Evolutionary conservation across 2,888 invertebrate genomes (phyloP), one percentile per base, ranked within the genome.

Genomic region (Agrypnus murinus): DNA sequence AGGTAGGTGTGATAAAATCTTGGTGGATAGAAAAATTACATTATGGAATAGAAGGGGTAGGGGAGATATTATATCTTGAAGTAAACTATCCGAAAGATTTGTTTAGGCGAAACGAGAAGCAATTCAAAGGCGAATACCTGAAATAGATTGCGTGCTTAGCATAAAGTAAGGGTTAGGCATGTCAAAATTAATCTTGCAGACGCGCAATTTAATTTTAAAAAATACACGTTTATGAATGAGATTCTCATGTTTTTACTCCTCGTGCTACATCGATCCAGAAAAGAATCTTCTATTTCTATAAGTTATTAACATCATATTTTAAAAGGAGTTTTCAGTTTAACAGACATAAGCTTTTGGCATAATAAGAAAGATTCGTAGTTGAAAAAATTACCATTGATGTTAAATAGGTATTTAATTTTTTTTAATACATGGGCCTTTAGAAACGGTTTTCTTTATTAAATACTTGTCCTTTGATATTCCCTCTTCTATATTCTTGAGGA

Each of bases 91-190:
- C 46, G 43, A 69, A 69, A 69, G 69, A 65, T 69, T 69, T 69
- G 59, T 65, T 65, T 60, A 34, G 53, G 59, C 32, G 59, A 59
- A 65, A 53, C 48, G 58, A 38, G 60, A 64, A 40, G 65, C 65
- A 65, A 59, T 69, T 48, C 65, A 64, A 69, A 69, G 69, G 48
- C 64, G 64, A 69, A 69, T 69, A 69, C 65, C 69, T 69, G 59
- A 69, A 65, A 69, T 69, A 65, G 31, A 59, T 69, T 48, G 64
- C 64, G 57, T 69, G 53, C 69, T 65, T 64, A 65, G 58, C 69
- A 69, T 69, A 69, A 69, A 59, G 57, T 65, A 65, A 32, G 64
- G 69, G 69, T 64, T 59, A 50, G 53, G 69, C 65, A 65, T 55
- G 58, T 65, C 36, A 65, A 69, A 69, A 69, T 69, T 69, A 69